Conservation (phyloP, 2,113 vertebrate species). For the Hemiscyllium ocellatum region DNA sequence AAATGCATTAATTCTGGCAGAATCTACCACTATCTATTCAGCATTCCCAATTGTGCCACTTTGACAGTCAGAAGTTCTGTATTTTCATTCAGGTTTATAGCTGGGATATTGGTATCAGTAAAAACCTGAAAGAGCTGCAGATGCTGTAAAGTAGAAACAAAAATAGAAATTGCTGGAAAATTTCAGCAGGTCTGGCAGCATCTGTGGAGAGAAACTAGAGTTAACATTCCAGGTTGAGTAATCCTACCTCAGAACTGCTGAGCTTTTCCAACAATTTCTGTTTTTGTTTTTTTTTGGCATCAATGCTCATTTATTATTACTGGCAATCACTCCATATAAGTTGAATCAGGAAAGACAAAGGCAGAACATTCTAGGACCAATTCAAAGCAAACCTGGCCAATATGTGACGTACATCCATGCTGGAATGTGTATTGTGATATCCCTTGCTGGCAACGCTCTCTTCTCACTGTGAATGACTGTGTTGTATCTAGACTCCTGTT, state of each 20-base stretch:
- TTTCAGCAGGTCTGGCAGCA: too few relatives aligned
- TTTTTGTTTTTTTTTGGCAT: not conserved
- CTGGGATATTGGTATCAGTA: not conserved
- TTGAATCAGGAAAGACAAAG: not conserved
- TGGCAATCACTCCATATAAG: not conserved
- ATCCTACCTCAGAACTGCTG: too few relatives aligned
- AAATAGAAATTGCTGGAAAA: too few relatives aligned
- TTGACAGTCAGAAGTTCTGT: not conserved
- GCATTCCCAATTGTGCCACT: not conserved
- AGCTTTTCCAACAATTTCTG: too few relatives aligned
- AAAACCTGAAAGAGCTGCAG: too few relatives aligned
- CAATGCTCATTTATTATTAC: not conserved
- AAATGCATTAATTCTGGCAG: not conserved
- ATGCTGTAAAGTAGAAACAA: too few relatives aligned
- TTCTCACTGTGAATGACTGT: constrained; percentile 24
- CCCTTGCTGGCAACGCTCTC: not conserved
- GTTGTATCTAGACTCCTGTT: constrained; percentile 9
- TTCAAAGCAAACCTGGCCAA: not conserved
- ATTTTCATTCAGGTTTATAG: not conserved
- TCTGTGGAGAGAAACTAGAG: too few relatives aligned
- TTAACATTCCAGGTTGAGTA: too few relatives aligned
- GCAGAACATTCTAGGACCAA: not conserved
- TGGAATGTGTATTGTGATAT: constrained; percentile 1
- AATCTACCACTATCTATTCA: not conserved
- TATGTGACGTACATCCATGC: not conserved